Base-by-base conservation (phyloP, 2,797 vertebrate species). In the Monodelphis domestica region DNA sequence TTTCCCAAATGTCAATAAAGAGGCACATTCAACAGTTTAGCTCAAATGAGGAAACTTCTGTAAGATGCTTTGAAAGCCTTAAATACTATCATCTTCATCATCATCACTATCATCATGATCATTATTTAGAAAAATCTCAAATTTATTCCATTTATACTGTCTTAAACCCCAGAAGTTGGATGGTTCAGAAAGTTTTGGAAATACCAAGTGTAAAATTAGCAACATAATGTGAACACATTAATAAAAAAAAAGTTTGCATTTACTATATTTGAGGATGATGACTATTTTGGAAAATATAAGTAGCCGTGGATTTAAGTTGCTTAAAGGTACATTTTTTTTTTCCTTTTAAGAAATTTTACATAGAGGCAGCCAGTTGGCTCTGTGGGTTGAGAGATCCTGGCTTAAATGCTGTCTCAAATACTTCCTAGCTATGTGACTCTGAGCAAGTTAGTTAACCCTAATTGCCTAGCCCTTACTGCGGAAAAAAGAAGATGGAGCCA, bases 1-100 rank as follows among this genome's bases (percentile, higher is more conserved):
- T 84, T 94, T 21, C 89, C 30, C 12, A 89, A 56, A 95, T 88
- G 10, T 96, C 87, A 53, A 87, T 89, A 90, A 91, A 52, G 57
- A 92, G 33, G 7, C n/a, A 63, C 57, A 30, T n/a, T 92, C 84
- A 89, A 94, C 87, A 88, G 14, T 89, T 87, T 24, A 53, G 17
- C 89, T 89, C 7, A 50, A 87, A 54, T 45, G 94, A 90, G 26
- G 88, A 63, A 91, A 93, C 33, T 12, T 59, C 30, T 90, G 2
- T n/a, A n/a, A 63, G 17, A 14, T 17, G 30, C 33, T 33, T n/a
- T n/a, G 59, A n/a, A n/a, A 33, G n/a, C 33, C 33, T 63, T 63
- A n/a, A 63, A 63, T 12, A 33, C 59, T 63, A 7, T 17, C 14
- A 63, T 5, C 30, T 33, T 33, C 12, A 59, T 33, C 29, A 59